These are phyloP conservation scores for Drosophila azteca DNA, from an alignment of 1,140 invertebrate species.

Conservation along the genomic window DNA sequence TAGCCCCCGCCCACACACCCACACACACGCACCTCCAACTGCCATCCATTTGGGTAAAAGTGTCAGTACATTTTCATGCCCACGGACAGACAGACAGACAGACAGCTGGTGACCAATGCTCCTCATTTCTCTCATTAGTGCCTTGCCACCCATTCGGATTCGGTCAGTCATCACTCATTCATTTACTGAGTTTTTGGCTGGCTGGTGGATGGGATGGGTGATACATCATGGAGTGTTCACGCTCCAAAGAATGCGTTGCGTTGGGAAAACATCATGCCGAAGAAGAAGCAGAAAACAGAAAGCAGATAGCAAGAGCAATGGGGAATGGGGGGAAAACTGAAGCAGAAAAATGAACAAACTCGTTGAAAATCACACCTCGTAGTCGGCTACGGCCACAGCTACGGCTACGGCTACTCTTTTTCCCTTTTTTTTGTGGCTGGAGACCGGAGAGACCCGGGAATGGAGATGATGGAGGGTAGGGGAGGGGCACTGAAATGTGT, in stretches of 20 bases:
- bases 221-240: slow-evolving; percentile 49
- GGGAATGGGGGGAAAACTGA: slow-evolving; percentile 50
- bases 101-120: slow-evolving; percentile 35
- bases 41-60: no score
- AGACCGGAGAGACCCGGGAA: no score
- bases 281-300: not conserved
- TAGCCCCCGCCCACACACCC: slow-evolving; percentile 1
- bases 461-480: not conserved
- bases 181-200: slow-evolving; percentile 27
- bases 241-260: slow-evolving; percentile 45
- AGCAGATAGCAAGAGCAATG: not conserved
- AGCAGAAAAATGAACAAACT: slow-evolving; percentile 54
- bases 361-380: slow-evolving; percentile 77
- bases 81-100: slow-evolving; percentile 19
- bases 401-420: slow-evolving; percentile 3
- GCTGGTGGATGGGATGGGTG: slow-evolving; percentile 14
- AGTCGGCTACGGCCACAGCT: not conserved
- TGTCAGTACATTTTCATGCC: slow-evolving; percentile 13
- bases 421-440: not conserved
- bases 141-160: slow-evolving; percentile 49
- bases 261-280: slow-evolving; percentile 25
- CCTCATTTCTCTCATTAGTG: slow-evolving; percentile 50
- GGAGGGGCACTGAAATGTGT: slow-evolving; percentile 50
- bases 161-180: slow-evolving; percentile 65
- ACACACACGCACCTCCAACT: slow-evolving; percentile 11